Percentiles rank a stretch among this genome's conserved stretches.
Evolutionary conservation across 2,888 invertebrate species (phyloP).

Genomic region (Andrena praecox): DNA sequence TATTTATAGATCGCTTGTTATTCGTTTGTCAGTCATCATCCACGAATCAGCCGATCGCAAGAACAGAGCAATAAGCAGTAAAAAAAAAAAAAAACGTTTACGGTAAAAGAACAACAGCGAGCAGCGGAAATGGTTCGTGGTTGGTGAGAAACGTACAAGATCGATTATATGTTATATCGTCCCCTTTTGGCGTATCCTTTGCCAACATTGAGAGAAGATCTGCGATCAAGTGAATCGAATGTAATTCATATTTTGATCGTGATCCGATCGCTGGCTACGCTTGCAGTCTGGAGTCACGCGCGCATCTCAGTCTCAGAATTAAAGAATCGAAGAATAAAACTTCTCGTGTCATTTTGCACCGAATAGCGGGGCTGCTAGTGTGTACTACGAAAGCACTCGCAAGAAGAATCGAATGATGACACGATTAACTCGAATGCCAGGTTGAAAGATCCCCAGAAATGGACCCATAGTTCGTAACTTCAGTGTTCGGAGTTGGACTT

Average conservation of each 20-base stretch:
- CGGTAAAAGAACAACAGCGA: not conserved
- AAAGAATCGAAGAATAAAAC: not conserved
- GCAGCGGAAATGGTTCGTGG: constrained; percentile 39
- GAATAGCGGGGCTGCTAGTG: not conserved
- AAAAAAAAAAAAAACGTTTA: no score
- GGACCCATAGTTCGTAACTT: not conserved
- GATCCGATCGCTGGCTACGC: constrained; percentile 59
- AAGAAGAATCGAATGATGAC: not conserved
- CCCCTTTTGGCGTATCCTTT: constrained; percentile 55
- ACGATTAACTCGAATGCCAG: not conserved
- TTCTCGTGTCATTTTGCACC: not conserved
- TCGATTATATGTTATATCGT: constrained; percentile 61
- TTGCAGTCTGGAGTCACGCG: constrained; percentile 62
- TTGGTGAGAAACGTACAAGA: constrained; percentile 53
- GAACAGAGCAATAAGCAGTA: not conserved
- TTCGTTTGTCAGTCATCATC: constrained; percentile 57
- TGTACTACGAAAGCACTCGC: not conserved
- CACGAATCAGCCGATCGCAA: constrained; percentile 41
- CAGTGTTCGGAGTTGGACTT: not conserved
- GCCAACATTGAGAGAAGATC: constrained; percentile 45
- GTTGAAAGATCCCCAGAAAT: not conserved
- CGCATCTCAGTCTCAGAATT: constrained; percentile 46
- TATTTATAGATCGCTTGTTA: constrained; percentile 84
- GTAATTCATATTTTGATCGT: constrained; percentile 39
- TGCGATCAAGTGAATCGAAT: constrained; percentile 42